phyloP scores from a whole-genome alignment of 2,113 vertebrate species.

The Ginglymostoma cirratum region DNA sequence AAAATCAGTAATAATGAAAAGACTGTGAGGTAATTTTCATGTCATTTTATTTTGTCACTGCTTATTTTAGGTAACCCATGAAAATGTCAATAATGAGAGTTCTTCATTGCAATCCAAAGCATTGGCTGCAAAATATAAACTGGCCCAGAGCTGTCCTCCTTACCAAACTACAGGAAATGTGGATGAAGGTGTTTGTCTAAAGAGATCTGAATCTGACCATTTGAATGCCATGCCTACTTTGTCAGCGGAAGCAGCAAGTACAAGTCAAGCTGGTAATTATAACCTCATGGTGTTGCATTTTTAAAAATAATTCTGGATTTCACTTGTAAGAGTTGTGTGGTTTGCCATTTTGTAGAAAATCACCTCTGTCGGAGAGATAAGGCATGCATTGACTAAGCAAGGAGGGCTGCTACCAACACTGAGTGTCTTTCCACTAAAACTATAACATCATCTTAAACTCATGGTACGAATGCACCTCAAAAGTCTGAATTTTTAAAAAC shows the following conservation, averaged over 20 bases:
- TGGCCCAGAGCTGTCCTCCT: neutral
- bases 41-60: neutral
- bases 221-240: neutral
- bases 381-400: neutral
- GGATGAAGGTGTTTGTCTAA: neutral
- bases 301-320: neutral
- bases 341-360: neutral
- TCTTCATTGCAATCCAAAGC: constrained; percentile 16
- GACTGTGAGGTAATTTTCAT: neutral
- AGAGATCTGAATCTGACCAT: neutral
- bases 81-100: neutral
- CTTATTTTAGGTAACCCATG: neutral
- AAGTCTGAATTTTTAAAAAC: neutral
- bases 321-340: neutral
- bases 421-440: neutral
- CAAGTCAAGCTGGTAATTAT: constrained; percentile 11
- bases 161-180: neutral
- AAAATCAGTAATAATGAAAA: neutral
- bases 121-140: neutral
- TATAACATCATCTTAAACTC: neutral
- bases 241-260: neutral
- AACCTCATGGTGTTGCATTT: neutral
- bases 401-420: neutral
- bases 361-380: neutral
- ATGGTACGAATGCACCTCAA: neutral